Conservation (phyloP, 1,140 invertebrate species). For the Calephelis nemesis region DNA sequence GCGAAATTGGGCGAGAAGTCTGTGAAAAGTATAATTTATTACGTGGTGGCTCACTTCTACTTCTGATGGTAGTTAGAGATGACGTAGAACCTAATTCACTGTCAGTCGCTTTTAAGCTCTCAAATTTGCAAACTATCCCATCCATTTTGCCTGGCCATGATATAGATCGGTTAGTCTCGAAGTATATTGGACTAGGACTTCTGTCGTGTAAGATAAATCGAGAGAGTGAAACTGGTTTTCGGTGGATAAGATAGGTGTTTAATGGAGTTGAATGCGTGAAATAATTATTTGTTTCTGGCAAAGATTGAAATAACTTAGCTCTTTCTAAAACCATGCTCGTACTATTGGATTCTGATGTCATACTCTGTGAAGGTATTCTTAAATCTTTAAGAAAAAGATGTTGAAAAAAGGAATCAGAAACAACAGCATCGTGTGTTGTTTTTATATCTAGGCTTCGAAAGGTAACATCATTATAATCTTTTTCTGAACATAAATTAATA, state of each 20-base stretch:
- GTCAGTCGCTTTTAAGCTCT: constrained; percentile 56
- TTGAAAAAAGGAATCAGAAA: constrained; percentile 85
- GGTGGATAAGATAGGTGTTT: constrained; percentile 83
- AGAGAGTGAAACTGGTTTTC: constrained; percentile 85
- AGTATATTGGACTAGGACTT: constrained; percentile 56
- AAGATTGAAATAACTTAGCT: constrained; percentile 81
- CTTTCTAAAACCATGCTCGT: constrained; percentile 80
- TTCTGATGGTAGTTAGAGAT: constrained; percentile 67
- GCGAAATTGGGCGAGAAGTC: constrained; percentile 67
- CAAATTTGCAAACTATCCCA: constrained; percentile 59
- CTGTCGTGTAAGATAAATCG: constrained; percentile 85
- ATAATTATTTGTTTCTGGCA: constrained; percentile 54
- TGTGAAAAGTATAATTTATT: constrained; percentile 75
- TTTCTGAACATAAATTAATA: background rate
- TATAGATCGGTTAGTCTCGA: constrained; percentile 60
- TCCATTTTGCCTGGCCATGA: constrained; percentile 76
- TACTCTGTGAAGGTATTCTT: constrained; percentile 44
- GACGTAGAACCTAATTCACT: constrained; percentile 62
- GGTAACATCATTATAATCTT: constrained; percentile 7
- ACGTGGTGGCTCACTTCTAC: constrained; percentile 77
- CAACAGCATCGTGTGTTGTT: constrained; percentile 79
- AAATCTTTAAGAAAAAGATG: constrained; percentile 82
- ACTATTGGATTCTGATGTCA: constrained; percentile 64
- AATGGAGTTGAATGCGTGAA: constrained; percentile 73
- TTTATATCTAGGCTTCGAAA: constrained; percentile 71